Percentiles rank a stretch among this genome's conserved stretches.
phyloP scores from a whole-genome alignment of 2,113 vertebrate species.

The Delphinus delphis region DNA sequence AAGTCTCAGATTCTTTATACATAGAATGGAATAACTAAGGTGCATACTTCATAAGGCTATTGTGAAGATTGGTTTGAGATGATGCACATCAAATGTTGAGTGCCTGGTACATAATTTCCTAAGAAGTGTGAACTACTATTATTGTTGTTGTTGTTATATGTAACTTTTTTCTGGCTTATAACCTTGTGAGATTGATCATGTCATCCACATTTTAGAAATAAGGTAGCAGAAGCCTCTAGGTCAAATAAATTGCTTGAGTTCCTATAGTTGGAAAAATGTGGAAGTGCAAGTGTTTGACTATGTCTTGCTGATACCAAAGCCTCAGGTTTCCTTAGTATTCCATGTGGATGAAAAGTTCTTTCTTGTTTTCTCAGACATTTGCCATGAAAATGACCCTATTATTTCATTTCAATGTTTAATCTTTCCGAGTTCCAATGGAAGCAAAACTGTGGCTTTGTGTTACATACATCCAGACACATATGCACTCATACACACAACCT shows the following conservation, averaged over 20 bases:
- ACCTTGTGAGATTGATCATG: background rate
- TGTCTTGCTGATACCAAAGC: background rate
- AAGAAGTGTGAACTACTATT: background rate
- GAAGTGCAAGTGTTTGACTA: background rate
- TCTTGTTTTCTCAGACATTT: constrained; percentile 21
- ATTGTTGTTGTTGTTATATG: background rate
- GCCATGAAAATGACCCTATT: background rate
- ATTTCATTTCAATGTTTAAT: constrained; percentile 57
- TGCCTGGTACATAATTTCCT: background rate
- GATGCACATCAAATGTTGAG: background rate
- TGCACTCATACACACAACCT: background rate
- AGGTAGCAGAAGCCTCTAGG: background rate
- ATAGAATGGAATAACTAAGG: background rate
- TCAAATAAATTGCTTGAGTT: background rate
- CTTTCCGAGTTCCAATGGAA: background rate
- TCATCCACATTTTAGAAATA: background rate
- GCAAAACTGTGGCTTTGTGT: background rate
- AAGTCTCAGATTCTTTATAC: background rate
- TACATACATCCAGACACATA: background rate
- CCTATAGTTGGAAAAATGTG: background rate
- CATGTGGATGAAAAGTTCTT: background rate
- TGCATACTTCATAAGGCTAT: background rate
- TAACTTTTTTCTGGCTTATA: background rate
- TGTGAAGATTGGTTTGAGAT: background rate
- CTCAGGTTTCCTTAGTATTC: background rate